Percentiles rank a stretch among this genome's conserved stretches.
phyloP scores from a whole-genome alignment of 1,140 invertebrate species.

The Rhysida immarginata region DNA sequence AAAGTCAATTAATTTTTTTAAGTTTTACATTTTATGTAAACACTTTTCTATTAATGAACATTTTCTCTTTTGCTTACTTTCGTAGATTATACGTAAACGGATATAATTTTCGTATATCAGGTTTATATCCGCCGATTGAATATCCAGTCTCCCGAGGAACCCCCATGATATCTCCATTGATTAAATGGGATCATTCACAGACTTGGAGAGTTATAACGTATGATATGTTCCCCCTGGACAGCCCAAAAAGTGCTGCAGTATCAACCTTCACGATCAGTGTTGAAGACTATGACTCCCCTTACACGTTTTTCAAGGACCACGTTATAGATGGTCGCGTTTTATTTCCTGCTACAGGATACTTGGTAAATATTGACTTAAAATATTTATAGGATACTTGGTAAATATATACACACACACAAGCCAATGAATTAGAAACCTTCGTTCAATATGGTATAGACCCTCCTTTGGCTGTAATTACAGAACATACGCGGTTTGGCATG shows the following conservation, averaged over 20 bases:
- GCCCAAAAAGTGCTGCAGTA: constrained; percentile 60
- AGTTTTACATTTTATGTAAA: too few relatives aligned
- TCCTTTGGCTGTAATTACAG: too few relatives aligned
- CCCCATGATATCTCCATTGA: constrained; percentile 62
- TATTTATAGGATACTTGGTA: too few relatives aligned
- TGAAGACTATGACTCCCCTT: neutral
- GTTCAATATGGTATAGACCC: too few relatives aligned
- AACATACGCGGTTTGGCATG: too few relatives aligned
- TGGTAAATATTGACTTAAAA: too few relatives aligned
- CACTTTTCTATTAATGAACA: neutral
- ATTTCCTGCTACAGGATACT: constrained; percentile 89
- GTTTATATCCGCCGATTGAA: constrained; percentile 48
- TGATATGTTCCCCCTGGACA: too few relatives aligned
- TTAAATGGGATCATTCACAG: constrained; percentile 80
- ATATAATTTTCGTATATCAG: constrained; percentile 51
- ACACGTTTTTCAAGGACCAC: constrained; percentile 58
- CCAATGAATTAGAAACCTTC: too few relatives aligned
- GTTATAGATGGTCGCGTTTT: constrained; percentile 82
- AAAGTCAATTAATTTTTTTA: too few relatives aligned
- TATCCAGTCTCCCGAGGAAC: constrained; percentile 57
- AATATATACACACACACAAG: too few relatives aligned
- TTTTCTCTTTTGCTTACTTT: constrained; percentile 12
- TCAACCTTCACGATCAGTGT: constrained; percentile 41
- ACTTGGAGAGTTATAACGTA: constrained; percentile 63
- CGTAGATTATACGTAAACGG: constrained; percentile 60